Base-by-base conservation (phyloP, 2,888 invertebrate genomes). In the Tipula confusa region DNA sequence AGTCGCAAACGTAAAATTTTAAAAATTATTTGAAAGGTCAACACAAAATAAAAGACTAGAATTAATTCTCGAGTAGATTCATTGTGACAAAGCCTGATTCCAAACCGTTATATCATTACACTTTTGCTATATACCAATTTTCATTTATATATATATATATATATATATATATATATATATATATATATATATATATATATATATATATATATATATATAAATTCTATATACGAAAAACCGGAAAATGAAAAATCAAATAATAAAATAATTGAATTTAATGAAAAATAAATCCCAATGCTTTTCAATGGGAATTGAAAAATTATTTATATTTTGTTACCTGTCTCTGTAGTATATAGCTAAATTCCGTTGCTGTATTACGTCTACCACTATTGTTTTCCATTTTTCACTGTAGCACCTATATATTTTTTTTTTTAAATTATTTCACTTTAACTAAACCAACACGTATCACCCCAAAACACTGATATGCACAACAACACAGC, bases 261-360 rank as follows among this genome's bases (percentile, higher is more conserved):
- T n/a, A n/a, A 43, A 43, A 43, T 43, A 6, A 43, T 43, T n/a
- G 15, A 43, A 43, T 43, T 64, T 24, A 24, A 64, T 1, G n/a
- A 0, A 64, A 24, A 64, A 24, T 0, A 15, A 43, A 64, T 33
- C 9, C 64, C 64, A 24, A 64, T 24, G 64, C 64, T 24, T 24
- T 64, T 64, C 64, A 24, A 9, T 64, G 64, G 24, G 18, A 64
- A 64, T 13, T 38, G 5, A 11, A 64, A 13, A 24, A 64, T 64
- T 64, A 9, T 9, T 64, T 24, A 24, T 64, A n/a, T 64, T 64
- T 9, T 18, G 0, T 64, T 86, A 89, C 89, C 89, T 89, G 89
- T 84, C 89, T 87, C 85, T 89, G 89, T 85, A 89, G 87, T 84
- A 89, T 89, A 85, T 89, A 89, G 86, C 89, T 89, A 84, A 89